phyloP scores from a whole-genome alignment of 2,888 invertebrate species.

The Dolichopus griseipennis region DNA sequence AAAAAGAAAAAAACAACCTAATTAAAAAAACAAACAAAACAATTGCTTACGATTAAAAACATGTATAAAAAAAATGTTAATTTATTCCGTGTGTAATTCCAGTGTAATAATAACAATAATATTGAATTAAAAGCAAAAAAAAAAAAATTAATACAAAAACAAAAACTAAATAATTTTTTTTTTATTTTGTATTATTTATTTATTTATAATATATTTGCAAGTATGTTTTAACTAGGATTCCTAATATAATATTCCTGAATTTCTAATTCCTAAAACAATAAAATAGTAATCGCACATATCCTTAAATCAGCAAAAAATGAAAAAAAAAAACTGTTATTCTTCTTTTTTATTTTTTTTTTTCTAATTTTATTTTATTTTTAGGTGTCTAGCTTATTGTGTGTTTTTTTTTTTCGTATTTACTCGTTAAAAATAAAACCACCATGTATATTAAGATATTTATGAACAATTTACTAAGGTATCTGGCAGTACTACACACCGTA shows the following conservation, averaged over 20 bases:
- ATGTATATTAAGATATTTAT: constrained; percentile 1
- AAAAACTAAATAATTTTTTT: neutral
- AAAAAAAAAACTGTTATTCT: no score
- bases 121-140: neutral
- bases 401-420: no score
- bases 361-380: neutral
- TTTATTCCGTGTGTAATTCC: neutral
- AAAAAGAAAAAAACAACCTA: neutral
- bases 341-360: neutral
- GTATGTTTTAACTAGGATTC: no score
- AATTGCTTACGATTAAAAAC: neutral
- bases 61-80: neutral
- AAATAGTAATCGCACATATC: neutral
- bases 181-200: no score
- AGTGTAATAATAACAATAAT: neutral
- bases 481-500: neutral
- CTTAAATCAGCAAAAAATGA: neutral
- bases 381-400: constrained; percentile 1
- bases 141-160: neutral
- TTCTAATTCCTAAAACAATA: no score
- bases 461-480: neutral
- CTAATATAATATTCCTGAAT: no score
- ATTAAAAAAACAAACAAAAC: neutral
- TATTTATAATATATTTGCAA: no score
- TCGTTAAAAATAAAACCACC: neutral